Percentiles rank a stretch among this genome's conserved stretches.
Evolutionary conservation across 2,797 vertebrate species (phyloP).

Genomic region (Loris lydekkerianus): DNA sequence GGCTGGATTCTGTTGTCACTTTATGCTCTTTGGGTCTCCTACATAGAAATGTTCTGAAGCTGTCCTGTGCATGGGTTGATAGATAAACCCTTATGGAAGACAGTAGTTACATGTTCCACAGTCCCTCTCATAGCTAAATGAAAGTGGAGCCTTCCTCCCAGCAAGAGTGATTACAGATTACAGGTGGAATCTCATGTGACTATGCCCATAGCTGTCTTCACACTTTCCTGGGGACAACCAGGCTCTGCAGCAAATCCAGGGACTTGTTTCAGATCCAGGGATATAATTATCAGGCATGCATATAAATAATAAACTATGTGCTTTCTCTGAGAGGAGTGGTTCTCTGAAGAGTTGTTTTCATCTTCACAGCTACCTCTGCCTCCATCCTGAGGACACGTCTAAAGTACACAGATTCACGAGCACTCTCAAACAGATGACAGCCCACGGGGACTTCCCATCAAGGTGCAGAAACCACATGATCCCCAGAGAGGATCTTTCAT

Average conservation of each 20-base stretch:
- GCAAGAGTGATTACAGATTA: not conserved
- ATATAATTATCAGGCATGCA: not conserved
- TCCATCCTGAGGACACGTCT: too few relatives aligned
- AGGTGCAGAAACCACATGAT: not conserved
- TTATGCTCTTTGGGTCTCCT: not conserved
- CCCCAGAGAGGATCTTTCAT: too few relatives aligned
- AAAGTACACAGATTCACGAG: not conserved
- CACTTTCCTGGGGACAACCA: not conserved
- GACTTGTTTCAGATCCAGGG: not conserved
- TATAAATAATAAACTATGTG: not conserved
- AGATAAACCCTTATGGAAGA: accelerated
- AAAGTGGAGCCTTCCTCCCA: not conserved
- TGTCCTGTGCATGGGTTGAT: too few relatives aligned
- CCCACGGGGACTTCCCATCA: accelerated
- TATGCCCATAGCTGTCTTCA: not conserved
- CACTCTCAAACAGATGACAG: not conserved
- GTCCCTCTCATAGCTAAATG: not conserved
- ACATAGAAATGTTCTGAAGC: not conserved
- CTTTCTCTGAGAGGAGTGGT: too few relatives aligned
- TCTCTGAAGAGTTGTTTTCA: not conserved
- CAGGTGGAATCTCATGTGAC: too few relatives aligned
- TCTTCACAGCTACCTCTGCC: not conserved
- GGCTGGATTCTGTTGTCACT: too few relatives aligned
- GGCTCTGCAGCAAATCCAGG: not conserved
- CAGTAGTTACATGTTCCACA: accelerated